Evolutionary conservation across 1,140 invertebrate genomes (phyloP), one percentile per base, ranked within the genome.

Genomic region (Pseudomyrmex dendroicus): DNA sequence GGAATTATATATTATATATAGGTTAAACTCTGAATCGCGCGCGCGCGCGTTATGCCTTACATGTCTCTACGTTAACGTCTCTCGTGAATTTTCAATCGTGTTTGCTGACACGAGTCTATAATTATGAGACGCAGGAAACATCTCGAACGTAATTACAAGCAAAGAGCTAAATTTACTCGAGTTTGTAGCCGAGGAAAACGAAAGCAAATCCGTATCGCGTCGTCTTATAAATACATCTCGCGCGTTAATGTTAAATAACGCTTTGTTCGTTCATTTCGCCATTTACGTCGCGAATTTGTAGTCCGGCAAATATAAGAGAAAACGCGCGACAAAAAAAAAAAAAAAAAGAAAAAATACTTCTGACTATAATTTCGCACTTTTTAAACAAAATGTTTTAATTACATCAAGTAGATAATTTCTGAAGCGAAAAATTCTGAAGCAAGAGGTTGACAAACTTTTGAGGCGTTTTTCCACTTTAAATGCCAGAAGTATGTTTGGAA

Each of bases 221-320:
- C 59, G n/a, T 46, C 2, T 59, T 59, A 73, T 61, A 73, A 48
- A 62, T 74, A 63, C 25, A n/a, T 62, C 10, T 7, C 5, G 13
- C 1, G 17, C 1, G 20, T 13, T 50, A 66, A 73, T 59, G n/a
- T 61, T 44, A 20, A 59, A 57, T 25, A 54, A 22, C 13, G 2
- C 25, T 73, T 48, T 62, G 20, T 50, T 62, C 17, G 2, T 9
- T 59, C n/a, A 12, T 12, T 25, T 74, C 10, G 8, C 15, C 13
- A 20, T 13, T 12, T 17, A 13, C 46, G 2, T 73, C 17, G 44
- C 9, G 35, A 73, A 20, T 48, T 4, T 1, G 3, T 73, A 12
- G 7, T 73, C 7, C 15, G 13, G 0, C 35, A 17, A 13, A 8
- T 20, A 67, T 15, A 1, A 66, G 54, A 35, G 4, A 35, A 20